Conservation (phyloP, 2,113 vertebrate species). For the Thymallus thymallus region DNA sequence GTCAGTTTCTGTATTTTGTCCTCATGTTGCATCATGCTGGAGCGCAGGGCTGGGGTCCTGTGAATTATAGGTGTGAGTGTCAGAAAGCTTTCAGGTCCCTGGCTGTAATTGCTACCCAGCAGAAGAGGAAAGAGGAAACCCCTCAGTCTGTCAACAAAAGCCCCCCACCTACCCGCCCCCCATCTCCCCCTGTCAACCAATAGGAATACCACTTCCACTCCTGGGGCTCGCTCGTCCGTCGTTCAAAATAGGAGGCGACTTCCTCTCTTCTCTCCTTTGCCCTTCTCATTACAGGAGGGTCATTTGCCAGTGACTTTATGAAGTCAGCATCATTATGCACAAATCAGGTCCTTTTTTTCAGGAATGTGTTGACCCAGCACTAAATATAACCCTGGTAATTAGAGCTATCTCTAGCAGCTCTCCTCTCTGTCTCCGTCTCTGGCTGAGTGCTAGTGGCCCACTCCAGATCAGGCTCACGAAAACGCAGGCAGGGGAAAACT, state of each 20-base stretch:
- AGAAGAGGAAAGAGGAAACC: slow-evolving; percentile 2
- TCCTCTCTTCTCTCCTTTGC: slow-evolving; percentile 3
- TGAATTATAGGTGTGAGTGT: slow-evolving; percentile 11
- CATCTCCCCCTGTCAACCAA: not conserved
- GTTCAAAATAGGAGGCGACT: not conserved
- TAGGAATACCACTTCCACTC: slow-evolving; percentile 3
- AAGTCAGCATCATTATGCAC: slow-evolving; percentile 36
- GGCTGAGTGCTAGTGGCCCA: not conserved
- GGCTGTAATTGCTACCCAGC: slow-evolving; percentile 4
- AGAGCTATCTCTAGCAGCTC: slow-evolving; percentile 21
- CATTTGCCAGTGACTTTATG: slow-evolving; percentile 22
- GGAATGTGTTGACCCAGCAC: slow-evolving; percentile 35
- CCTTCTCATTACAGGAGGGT: slow-evolving; percentile 11
- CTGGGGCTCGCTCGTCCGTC: not conserved
- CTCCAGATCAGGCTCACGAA: not conserved
- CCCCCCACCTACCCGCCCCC: not conserved
- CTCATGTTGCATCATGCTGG: not conserved
- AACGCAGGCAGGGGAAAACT: slow-evolving; percentile 35
- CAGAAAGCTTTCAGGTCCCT: slow-evolving; percentile 3
- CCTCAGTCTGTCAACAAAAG: not conserved
- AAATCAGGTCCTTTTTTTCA: slow-evolving; percentile 11
- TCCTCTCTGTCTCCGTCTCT: not conserved
- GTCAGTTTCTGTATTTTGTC: not conserved
- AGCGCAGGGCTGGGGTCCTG: too few species aligned
- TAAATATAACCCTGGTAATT: slow-evolving; percentile 38